Evolutionary conservation across 2,113 vertebrate genomes (phyloP), one percentile per base, ranked within the genome.

Genomic region (Phoxinus phoxinus): DNA sequence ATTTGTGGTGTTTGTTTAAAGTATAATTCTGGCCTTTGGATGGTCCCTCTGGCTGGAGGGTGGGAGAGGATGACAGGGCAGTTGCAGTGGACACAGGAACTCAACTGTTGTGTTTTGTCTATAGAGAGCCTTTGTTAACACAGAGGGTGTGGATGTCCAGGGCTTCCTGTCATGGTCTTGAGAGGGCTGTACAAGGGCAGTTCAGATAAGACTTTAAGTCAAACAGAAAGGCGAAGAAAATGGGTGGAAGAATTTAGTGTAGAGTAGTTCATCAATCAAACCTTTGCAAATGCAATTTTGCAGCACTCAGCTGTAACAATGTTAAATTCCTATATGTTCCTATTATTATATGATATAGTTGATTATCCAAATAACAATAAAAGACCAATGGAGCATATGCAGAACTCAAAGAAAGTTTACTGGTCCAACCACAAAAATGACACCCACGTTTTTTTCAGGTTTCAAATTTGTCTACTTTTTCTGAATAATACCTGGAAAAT

Each of bases 111-210:
- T 87, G 73, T 80, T 85, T 87, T 63, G 86, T 86, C 84, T 86
- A 37, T 37, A 63, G 35, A 7, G 65, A 67, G 32, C 7, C 78
- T 86, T 89, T 83, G 84, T 89, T 89, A 53, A 56, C 81, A 67
- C 25, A 69, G 63, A 88, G 90, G 86, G 84, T 84, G 90, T 76
- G 44, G 81, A 87, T 67, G 63, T 86, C 37, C 76, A 78, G 76
- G 59, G 83, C 53, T 88, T 86, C 83, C 88, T 86, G 53, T 83
- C 67, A 56, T 73, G 35, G 76, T 76, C 86, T 82, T 81, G 71
- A 78, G 30, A 82, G 19, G 23, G 27, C 71, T 51, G 44, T 35
- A 81, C 51, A 58, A 21, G 56, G 9, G 53, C 13, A 63, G 69
- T 51, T n/a, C 23, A 27, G 56, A 81, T 35, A 73, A 41, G 41